phyloP scores from a whole-genome alignment of 2,888 invertebrate species.

The Omphaloscelis lunosa region DNA sequence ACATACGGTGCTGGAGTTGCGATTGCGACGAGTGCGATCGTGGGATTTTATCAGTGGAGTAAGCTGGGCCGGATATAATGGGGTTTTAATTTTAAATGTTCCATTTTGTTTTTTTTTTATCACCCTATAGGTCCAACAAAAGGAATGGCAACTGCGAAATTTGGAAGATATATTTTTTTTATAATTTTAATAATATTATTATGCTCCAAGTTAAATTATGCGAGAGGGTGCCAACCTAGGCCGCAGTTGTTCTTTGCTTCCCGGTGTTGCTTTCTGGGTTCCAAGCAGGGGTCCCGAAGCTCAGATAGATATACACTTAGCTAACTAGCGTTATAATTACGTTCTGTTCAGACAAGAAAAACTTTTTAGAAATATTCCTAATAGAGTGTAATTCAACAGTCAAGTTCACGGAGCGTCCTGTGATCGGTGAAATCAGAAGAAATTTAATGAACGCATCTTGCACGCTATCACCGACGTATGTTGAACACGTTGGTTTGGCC shows the following conservation, averaged over 20 bases:
- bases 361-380: neutral
- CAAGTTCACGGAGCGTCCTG: neutral
- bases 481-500: neutral
- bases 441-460: neutral
- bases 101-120: neutral
- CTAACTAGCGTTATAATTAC: neutral
- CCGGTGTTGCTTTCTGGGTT: neutral
- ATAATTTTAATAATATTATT: neutral
- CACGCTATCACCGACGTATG: neutral
- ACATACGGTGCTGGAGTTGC: conserved; percentile 37
- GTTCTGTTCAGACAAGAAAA: too few relatives aligned
- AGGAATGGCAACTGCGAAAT: too few relatives aligned
- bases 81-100: neutral
- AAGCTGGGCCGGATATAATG: neutral
- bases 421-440: neutral
- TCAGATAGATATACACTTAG: neutral
- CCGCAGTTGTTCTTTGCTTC: too few relatives aligned
- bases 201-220: neutral
- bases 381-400: neutral
- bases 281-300: neutral
- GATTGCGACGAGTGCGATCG: neutral
- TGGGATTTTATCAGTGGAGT: conserved; percentile 1
- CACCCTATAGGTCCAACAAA: neutral
- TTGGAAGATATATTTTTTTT: neutral
- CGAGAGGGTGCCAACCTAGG: neutral